A percentile compares a stretch with the other conserved stretches of the same genome.
These are phyloP conservation scores for Neomorphus geoffroyi DNA, from an alignment of 2,797 vertebrate species.

Conservation along the genomic window DNA sequence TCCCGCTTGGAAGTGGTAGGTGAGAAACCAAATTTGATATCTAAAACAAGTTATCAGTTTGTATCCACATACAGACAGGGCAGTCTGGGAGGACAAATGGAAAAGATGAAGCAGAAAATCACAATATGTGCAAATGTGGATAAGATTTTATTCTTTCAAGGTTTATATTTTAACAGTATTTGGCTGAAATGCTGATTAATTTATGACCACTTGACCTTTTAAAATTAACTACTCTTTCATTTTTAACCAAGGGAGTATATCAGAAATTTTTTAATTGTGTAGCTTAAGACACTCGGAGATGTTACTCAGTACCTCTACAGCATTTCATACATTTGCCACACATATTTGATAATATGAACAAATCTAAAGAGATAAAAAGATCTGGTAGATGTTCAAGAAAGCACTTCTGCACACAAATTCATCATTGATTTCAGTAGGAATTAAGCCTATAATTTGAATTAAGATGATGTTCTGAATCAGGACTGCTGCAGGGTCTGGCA, in stretches of 20 bases:
- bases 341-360: background rate
- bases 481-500: background rate
- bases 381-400: background rate
- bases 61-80: background rate
- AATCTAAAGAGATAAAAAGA: background rate
- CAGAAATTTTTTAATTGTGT: background rate
- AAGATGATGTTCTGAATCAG: background rate
- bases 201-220: background rate
- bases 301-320: background rate
- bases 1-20: background rate
- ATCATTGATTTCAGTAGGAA: background rate
- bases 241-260: background rate
- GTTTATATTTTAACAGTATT: background rate
- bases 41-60: background rate
- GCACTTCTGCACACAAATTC: background rate
- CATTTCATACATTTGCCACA: background rate
- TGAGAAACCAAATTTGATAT: conserved; percentile 9
- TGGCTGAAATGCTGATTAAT: background rate
- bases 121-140: background rate
- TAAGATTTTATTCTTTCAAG: background rate
- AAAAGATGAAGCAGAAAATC: conserved; percentile 4
- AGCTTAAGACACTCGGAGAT: background rate
- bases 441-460: background rate
- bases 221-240: background rate
- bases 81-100: background rate